phyloP scores from a whole-genome alignment of 2,797 vertebrate genomes.

The Rhabdophis nuchalis region DNA sequence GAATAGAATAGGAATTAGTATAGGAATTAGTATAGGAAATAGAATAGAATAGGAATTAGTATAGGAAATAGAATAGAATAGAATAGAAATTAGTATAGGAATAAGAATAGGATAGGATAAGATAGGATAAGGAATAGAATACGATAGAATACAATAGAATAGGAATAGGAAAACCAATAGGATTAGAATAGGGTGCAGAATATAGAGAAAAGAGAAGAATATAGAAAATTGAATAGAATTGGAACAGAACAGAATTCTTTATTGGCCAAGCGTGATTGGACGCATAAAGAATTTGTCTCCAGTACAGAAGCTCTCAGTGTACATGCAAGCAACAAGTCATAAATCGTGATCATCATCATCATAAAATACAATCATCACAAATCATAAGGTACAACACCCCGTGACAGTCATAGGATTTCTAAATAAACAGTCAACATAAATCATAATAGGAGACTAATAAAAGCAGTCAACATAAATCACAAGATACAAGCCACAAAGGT shows the following conservation, averaged over 20 bases:
- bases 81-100: too few relatives aligned
- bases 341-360: background rate
- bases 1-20: too few relatives aligned
- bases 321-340: background rate
- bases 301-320: background rate
- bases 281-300: background rate
- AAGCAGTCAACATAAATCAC: background rate
- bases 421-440: background rate
- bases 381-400: background rate
- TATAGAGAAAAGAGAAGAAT: too few relatives aligned
- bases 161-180: too few relatives aligned
- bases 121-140: too few relatives aligned
- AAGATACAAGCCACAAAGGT: accelerated
- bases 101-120: too few relatives aligned
- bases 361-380: background rate
- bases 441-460: background rate
- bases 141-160: too few relatives aligned
- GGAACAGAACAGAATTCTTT: background rate
- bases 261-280: background rate
- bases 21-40: too few relatives aligned
- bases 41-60: too few relatives aligned
- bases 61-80: too few relatives aligned
- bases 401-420: background rate
- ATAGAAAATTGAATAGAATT: too few relatives aligned
- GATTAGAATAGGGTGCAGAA: too few relatives aligned